These are phyloP conservation scores for Macrosteles quadrilineatus DNA, from an alignment of 1,140 invertebrate species.

Conservation along the genomic window DNA sequence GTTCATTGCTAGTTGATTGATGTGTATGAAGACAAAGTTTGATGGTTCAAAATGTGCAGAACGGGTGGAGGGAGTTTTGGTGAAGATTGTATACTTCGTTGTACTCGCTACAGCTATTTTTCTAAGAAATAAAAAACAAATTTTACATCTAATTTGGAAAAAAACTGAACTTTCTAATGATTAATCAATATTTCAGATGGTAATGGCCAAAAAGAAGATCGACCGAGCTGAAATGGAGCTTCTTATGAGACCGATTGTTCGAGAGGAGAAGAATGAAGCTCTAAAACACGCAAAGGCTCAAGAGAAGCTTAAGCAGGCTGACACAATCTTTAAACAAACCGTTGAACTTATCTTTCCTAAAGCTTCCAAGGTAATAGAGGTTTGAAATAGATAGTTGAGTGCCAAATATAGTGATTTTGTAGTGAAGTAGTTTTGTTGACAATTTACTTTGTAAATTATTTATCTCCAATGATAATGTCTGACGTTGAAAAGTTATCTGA, in stretches of 20 bases:
- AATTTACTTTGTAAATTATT: background rate
- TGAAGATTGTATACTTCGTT: too few relatives aligned
- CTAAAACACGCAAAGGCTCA: slow-evolving; percentile 30
- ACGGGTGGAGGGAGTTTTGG: too few relatives aligned
- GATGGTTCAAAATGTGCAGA: too few relatives aligned
- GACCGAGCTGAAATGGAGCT: slow-evolving; percentile 31
- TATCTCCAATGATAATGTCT: background rate
- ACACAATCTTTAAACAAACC: slow-evolving; percentile 28
- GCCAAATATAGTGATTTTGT: background rate
- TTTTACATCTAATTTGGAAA: too few relatives aligned
- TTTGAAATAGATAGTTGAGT: background rate
- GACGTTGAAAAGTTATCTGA: background rate
- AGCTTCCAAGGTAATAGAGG: slow-evolving; percentile 10
- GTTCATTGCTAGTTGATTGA: too few relatives aligned
- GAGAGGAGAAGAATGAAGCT: slow-evolving; percentile 29
- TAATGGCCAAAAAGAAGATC: slow-evolving; percentile 32
- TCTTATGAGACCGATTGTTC: slow-evolving; percentile 28
- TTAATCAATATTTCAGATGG: too few relatives aligned
- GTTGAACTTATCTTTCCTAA: slow-evolving; percentile 31
- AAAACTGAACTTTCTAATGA: too few relatives aligned
- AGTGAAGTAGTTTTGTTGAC: background rate
- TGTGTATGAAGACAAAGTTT: too few relatives aligned
- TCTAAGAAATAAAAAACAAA: too few relatives aligned
- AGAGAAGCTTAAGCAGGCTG: slow-evolving; percentile 28
- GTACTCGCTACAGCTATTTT: too few relatives aligned